Evolutionary conservation across 2,888 invertebrate species (phyloP), one percentile per base, ranked within the genome.

Genomic region (Gymnosoma rotundatum): DNA sequence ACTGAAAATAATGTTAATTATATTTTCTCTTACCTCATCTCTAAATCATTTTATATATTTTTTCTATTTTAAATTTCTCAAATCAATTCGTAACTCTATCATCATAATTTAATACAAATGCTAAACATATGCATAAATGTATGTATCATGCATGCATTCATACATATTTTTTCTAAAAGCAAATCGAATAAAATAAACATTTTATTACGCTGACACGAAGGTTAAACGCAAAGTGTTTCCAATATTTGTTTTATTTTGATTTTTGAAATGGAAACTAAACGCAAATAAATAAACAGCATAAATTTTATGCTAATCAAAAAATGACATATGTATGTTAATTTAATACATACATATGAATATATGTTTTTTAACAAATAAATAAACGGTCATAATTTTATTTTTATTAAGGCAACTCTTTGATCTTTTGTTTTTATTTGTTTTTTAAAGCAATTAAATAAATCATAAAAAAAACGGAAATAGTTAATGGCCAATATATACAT

Each of bases 301-400:
- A 74, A 74, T 80, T 56, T 80, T 56, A 74, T 74, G 80, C 74
- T 75, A 81, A 81, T 75, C 74, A 69, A 38, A 69, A 81, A 74
- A 56, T 81, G 80, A 81, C 80, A 81, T 21, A 75, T 74, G 74
- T 63, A 74, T 74, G 63, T 48, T 60, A 25, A 25, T 25, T 2
- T 25, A 25, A 25, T 25, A 25, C 25, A 25, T 4, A 25, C 1
- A 25, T 25, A 25, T 25, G 25, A 2, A 25, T 25, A 56, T 74
- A 74, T 64, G 12, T 48, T 48, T 48, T 48, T 48, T n/a, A 48
- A 16, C n/a, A 48, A n/a, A 16, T n/a, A 48, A 48, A 48, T 48
- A 48, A 48, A 48, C 16, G n/a, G 14, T 48, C 14, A 48, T 48
- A 48, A 48, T 48, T 45, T 48, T n/a, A 16, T 48, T n/a, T 16